Conservation (phyloP, 2,113 vertebrate genomes). For the Piprites chloris region DNA sequence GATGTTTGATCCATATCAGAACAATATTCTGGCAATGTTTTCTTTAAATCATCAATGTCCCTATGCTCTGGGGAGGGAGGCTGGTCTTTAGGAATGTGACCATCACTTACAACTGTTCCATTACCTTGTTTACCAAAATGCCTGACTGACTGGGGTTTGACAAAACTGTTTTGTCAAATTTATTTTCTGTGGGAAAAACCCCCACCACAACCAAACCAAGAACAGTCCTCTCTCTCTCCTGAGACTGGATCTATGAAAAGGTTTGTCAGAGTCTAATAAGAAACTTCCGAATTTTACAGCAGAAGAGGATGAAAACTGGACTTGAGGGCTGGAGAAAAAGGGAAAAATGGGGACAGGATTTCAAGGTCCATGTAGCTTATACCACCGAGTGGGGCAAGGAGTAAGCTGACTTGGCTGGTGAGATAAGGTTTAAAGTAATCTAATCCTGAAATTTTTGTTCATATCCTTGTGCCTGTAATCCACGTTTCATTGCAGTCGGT, state of each 20-base stretch:
- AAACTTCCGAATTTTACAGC: not conserved
- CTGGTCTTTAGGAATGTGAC: not conserved
- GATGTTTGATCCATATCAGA: not conserved
- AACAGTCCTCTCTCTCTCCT: not conserved
- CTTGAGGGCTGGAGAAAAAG: not conserved
- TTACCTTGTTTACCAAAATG: not conserved
- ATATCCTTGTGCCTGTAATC: not conserved
- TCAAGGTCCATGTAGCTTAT: not conserved
- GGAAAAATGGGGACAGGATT: not conserved
- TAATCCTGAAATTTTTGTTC: not conserved
- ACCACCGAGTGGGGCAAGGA: not conserved
- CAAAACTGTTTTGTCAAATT: not conserved
- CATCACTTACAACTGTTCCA: not conserved
- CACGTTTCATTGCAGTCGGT: not conserved
- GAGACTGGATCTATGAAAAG: not conserved
- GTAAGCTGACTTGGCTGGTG: not conserved
- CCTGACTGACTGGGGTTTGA: not conserved
- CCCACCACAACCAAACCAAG: not conserved
- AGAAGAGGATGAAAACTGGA: not conserved
- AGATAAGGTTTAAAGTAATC: slow-evolving; percentile 1
- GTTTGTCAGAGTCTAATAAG: not conserved
- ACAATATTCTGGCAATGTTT: not conserved
- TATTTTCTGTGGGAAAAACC: not conserved
- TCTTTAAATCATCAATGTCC: not conserved
- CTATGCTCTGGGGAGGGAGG: not conserved